phyloP scores from a whole-genome alignment of 2,113 vertebrate species.

The Furnarius figulus region DNA sequence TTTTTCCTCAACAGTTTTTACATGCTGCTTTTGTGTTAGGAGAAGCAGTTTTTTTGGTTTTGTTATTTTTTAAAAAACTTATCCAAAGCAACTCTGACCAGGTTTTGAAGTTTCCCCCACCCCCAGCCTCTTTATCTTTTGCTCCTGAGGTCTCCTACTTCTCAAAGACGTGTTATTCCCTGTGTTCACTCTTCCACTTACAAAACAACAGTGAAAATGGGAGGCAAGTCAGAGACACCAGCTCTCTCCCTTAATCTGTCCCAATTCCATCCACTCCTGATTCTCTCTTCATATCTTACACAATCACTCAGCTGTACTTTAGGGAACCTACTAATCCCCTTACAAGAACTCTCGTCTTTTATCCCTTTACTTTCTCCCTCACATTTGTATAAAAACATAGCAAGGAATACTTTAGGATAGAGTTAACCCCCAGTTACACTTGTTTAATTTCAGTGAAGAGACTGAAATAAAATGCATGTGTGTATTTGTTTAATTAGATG shows the following conservation, averaged over 20 bases:
- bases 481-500: not conserved
- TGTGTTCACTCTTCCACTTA: not conserved
- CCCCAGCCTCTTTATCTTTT: not conserved
- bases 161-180: not conserved
- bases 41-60: not conserved
- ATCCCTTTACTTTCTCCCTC: not conserved
- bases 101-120: not conserved
- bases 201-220: not conserved
- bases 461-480: not conserved
- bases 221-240: not conserved
- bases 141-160: not conserved
- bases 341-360: not conserved
- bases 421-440: not conserved
- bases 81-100: not conserved
- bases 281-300: not conserved
- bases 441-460: not conserved
- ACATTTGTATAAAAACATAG: not conserved
- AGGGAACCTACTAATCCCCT: not conserved
- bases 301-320: not conserved
- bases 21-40: not conserved
- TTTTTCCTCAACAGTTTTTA: not conserved
- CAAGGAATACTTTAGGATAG: not conserved
- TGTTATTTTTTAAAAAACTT: not conserved
- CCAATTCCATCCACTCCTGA: not conserved
- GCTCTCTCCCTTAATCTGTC: not conserved